Evolutionary conservation across 2,113 vertebrate species (phyloP), one percentile per base, ranked within the genome.

Genomic region (Catharus minimus): DNA sequence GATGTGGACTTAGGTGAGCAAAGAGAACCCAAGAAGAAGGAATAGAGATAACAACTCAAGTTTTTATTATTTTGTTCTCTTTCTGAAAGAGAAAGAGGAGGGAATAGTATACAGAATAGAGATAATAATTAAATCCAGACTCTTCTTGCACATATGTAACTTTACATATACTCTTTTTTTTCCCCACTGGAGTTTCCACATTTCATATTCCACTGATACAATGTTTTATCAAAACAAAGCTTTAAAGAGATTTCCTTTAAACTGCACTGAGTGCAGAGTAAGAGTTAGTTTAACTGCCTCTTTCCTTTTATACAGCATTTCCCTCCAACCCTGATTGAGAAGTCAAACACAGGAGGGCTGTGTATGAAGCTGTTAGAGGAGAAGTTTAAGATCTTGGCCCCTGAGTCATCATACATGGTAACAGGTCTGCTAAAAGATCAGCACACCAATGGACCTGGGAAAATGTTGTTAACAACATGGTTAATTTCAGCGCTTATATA

Each of bases 71-170:
- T 89, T 87, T 55, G 73, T 11, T 52, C 13, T 50, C 24, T 62
- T 86, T 76, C 80, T 80, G 56, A 82, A 90, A 36, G 33, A 36
- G 33, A 36, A 36, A 36, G 33, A 36, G 33, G 33, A 36, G 33
- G n/a, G 60, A 82, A 65, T 39, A 58, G 36, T 11, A 86, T 1
- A 21, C 9, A 58, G 39, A 90, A 69, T 22, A 47, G 6, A 62
- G 39, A 66, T 20, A 86, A 65, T 53, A 77, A 94, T 81, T 92
- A 92, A 86, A 92, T 58, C 68, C 83, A 90, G 56, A 55, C 38
- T 86, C 26, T 66, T 58, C 50, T 33, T 82, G 50, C 33, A 57
- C 27, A 58, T 43, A 69, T 9, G 19, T 74, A 94, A 89, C 23
- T 46, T 78, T 62, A 30, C 32, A n/a, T 24, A 71, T 28, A 83